Percentiles rank a stretch among this genome's conserved stretches.
phyloP scores from a whole-genome alignment of 2,113 vertebrate genomes.

The Tragelaphus imberbis region DNA sequence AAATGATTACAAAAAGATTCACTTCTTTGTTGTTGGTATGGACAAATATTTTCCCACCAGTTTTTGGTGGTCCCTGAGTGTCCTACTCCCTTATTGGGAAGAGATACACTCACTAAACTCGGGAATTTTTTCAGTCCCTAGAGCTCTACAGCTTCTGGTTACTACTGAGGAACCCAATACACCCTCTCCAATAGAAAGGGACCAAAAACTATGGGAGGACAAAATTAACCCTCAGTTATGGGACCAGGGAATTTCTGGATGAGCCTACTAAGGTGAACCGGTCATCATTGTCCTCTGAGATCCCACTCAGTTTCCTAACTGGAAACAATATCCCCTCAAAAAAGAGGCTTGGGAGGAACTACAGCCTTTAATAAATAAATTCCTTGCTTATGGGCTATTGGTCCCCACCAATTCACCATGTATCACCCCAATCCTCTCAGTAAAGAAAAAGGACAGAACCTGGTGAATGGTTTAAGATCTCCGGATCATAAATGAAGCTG shows the following conservation, averaged over 20 bases:
- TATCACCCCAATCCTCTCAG: background rate
- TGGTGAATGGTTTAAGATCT: background rate
- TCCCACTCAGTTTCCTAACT: rapidly evolving
- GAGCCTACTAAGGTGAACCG: rapidly evolving
- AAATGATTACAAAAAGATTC: background rate
- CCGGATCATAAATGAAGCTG: background rate
- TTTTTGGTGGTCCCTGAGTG: background rate
- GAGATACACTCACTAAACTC: background rate
- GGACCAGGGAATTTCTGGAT: background rate
- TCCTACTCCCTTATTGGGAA: background rate
- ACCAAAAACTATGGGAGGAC: background rate
- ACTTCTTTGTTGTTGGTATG: background rate
- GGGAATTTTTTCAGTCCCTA: background rate
- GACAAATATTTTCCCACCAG: background rate
- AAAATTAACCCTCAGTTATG: background rate
- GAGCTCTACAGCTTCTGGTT: background rate
- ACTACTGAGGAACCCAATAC: background rate
- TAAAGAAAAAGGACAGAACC: background rate
- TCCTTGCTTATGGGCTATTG: background rate
- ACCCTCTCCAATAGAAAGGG: background rate
- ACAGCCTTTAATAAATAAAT: background rate
- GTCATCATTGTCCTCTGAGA: background rate
- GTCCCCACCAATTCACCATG: background rate
- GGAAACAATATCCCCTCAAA: rapidly evolving
- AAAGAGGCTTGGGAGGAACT: background rate